Conservation (phyloP, 2,113 vertebrate species). For the Pseudorhombus dupliciocellatus region DNA sequence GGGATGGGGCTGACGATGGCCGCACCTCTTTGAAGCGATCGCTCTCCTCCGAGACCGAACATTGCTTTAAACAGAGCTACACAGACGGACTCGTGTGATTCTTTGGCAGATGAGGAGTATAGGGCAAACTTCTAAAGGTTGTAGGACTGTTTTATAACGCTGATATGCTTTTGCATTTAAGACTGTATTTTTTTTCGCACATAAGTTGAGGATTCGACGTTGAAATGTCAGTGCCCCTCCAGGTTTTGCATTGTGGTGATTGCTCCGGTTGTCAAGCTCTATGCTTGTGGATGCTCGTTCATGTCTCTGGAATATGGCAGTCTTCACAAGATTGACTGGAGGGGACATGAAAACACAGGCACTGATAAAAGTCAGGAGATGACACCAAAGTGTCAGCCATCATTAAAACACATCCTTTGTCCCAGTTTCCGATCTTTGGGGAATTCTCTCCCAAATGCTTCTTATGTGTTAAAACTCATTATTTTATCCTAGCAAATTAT, state of each 20-base stretch:
- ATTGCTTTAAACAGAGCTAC: slow-evolving; percentile 66
- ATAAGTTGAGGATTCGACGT: slow-evolving; percentile 58
- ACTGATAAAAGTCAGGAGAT: slow-evolving; percentile 65
- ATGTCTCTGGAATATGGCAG: slow-evolving; percentile 61
- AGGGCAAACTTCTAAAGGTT: slow-evolving; percentile 62
- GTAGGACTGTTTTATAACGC: slow-evolving; percentile 67
- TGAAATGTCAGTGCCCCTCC: slow-evolving; percentile 71
- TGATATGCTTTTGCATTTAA: slow-evolving; percentile 66
- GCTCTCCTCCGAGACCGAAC: slow-evolving; percentile 60
- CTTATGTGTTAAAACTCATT: slow-evolving; percentile 76
- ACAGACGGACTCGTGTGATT: slow-evolving; percentile 57
- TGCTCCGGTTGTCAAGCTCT: slow-evolving; percentile 65
- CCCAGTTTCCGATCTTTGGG: slow-evolving; percentile 67
- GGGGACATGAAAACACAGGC: slow-evolving; percentile 62
- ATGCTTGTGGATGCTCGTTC: slow-evolving; percentile 70
- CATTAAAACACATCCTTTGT: slow-evolving; percentile 69
- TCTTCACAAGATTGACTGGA: slow-evolving; percentile 59
- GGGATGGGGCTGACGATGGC: slow-evolving; percentile 33
- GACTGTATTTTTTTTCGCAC: slow-evolving; percentile 61
- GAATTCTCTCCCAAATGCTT: slow-evolving; percentile 73
- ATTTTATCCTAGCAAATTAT: slow-evolving; percentile 80
- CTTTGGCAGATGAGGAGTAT: slow-evolving; percentile 55
- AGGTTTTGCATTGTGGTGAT: slow-evolving; percentile 65
- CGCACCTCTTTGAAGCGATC: slow-evolving; percentile 48
- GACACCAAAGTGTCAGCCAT: slow-evolving; percentile 73